These are phyloP conservation scores for Crocodylus rhombifer DNA, from an alignment of 2,797 vertebrate species.

Conservation along the genomic window DNA sequence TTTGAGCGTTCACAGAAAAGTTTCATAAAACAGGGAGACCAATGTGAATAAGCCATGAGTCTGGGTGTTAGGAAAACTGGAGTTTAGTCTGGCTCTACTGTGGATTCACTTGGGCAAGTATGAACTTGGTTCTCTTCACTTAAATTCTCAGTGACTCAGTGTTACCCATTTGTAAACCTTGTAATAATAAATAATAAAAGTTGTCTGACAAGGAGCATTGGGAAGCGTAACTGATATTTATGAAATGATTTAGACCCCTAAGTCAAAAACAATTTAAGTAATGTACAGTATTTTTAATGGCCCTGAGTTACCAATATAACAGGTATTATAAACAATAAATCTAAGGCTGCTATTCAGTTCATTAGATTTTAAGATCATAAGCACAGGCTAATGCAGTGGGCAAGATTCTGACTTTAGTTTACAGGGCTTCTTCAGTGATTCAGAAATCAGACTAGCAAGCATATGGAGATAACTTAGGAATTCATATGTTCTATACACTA, in stretches of 20 bases:
- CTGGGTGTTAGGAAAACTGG: background rate
- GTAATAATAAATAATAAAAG: background rate
- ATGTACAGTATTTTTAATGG: background rate
- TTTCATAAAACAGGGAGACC: background rate
- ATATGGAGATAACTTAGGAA: background rate
- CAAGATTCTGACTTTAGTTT: background rate
- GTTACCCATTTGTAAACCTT: background rate
- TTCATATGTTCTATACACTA: background rate
- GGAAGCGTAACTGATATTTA: background rate
- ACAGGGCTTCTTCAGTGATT: no score
- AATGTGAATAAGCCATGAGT: background rate
- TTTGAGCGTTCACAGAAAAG: background rate
- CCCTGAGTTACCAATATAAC: background rate
- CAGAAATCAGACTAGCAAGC: no score
- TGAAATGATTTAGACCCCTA: background rate
- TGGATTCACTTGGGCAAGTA: background rate
- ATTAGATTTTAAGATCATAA: background rate
- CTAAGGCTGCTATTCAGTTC: background rate
- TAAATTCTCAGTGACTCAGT: background rate
- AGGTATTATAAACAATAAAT: background rate
- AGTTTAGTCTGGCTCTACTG: background rate
- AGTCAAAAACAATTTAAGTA: background rate
- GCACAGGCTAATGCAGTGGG: background rate
- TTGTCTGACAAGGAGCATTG: background rate
- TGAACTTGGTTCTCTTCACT: background rate